Conservation (phyloP, 1,140 invertebrate genomes). For the Notospermus geniculatus region DNA sequence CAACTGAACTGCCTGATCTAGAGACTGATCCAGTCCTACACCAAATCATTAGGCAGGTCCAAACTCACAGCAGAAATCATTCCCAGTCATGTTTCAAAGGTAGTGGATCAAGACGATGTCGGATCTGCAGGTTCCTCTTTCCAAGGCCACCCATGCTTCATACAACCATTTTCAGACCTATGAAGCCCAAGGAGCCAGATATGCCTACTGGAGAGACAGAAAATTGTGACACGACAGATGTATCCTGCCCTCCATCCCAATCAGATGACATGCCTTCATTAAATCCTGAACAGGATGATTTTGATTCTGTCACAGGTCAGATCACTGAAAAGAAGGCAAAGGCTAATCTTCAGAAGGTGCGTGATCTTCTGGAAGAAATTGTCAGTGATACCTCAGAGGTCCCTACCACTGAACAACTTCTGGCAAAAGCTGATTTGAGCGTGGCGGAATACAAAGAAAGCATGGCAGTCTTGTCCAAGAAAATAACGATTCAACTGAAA, state of each 20-base stretch:
- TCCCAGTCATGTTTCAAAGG: no score
- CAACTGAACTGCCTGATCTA: not conserved
- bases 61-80: no score
- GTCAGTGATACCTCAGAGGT: not conserved
- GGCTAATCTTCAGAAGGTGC: not conserved
- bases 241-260: not conserved
- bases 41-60: not conserved
- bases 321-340: slow-evolving; percentile 1
- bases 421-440: not conserved
- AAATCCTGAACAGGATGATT: no score
- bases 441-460: slow-evolving; percentile 4
- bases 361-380: not conserved
- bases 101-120: not conserved
- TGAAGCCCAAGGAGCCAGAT: not conserved
- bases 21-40: not conserved
- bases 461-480: slow-evolving; percentile 9
- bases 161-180: no score
- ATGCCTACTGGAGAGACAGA: no score
- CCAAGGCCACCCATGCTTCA: no score
- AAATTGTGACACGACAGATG: no score
- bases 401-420: not conserved
- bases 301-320: no score
- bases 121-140: not conserved
- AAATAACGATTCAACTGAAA: slow-evolving; percentile 9
- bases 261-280: no score